Evolutionary conservation across 2,888 invertebrate genomes (phyloP), one percentile per base, ranked within the genome.

Genomic region (Drosophila anomelani): DNA sequence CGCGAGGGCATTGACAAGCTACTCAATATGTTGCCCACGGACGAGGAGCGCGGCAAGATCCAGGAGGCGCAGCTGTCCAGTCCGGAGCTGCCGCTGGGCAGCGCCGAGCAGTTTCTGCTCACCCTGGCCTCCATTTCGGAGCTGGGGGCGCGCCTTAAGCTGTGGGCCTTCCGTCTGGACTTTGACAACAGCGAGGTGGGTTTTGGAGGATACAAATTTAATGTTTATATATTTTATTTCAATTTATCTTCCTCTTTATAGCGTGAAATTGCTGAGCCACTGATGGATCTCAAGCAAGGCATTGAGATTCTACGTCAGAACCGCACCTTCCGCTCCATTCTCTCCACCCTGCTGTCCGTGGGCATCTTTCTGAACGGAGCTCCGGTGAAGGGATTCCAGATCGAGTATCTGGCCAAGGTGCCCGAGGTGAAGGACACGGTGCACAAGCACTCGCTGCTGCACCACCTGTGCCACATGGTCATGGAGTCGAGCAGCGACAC

Each of bases 391-490:
- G 99, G 99, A 32, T 99, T 99, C 93, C 97, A 98, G 92, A 95
- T 99, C 81, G 99, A 99, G 90, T 99, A 99, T 93, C 94, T 99
- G 88, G 95, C 98, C 53, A 99, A 99, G 94, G 97, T 98, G 88
- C 98, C 98, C 90, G 98, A 99, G 94, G 98, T 99, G 47, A 98
- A 99, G 93, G 99, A 99, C 93, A 99, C 99, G 0, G 98, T 99
- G 44, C 98, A 99, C 93, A 99, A 99, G 93, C 99, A 99, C 93
- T 98, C 99, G 8, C 94, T 99, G 72, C 94, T 99, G 72, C 98
- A 99, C 93, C 99, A 99, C 93, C 94, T 99, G 78, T 99, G 99
- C 92, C 97, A 97, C 92, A 98, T 99, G 94, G 98, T 99, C 75
- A 96, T 98, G 94, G 98, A 99, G 91, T 97, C 98, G 92, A 98